Base-by-base conservation (phyloP, 2,797 vertebrate species). In the Atherinosoma microstoma region DNA sequence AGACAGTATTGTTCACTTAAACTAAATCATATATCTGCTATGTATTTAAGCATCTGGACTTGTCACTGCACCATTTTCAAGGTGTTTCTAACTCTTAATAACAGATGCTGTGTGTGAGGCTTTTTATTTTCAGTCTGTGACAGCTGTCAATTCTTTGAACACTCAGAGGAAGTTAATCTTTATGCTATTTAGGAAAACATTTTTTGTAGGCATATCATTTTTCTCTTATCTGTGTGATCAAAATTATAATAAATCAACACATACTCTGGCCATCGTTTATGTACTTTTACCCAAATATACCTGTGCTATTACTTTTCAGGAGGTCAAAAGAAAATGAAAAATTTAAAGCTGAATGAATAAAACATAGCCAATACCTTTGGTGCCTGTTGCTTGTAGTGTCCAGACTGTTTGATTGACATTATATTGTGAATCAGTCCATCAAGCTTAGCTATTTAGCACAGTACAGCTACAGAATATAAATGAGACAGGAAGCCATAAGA, bases 361-460 rank as follows among this genome's bases (percentile, higher is more conserved):
- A 94, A 91, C 88, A 94, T 91, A 66, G 51, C 42, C 45, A 56
- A 62, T 70, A 87, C 80, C 85, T 89, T 89, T 82, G 78, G 78
- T 79, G 89, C 76, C 88, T 89, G 88, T 88, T 85, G 86, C 80
- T 78, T 82, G 76, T 75, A 60, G 79, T 89, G 89, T 93, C 91
- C 87, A 71, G 83, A 90, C 91, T 91, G 77, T 89, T 88, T 91
- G 89, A 91, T 87, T 93, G 93, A 89, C 87, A 79, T 93, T 88
- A 77, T 85, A 84, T 89, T 87, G 86, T 87, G 86, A 89, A 91
- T 88, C 87, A 82, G 87, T 86, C 89, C 70, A 88, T 93, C 89
- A 89, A 83, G 73, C 80, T 20, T 35, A 75, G 86, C 73, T 84
- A 84, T 91, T 93, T 90, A 86, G 79, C 12, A 27, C 24, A n/a